Evolutionary conservation across 1,140 invertebrate species (phyloP), one percentile per base, ranked within the genome.

Genomic region (Hycleus cichorii): DNA sequence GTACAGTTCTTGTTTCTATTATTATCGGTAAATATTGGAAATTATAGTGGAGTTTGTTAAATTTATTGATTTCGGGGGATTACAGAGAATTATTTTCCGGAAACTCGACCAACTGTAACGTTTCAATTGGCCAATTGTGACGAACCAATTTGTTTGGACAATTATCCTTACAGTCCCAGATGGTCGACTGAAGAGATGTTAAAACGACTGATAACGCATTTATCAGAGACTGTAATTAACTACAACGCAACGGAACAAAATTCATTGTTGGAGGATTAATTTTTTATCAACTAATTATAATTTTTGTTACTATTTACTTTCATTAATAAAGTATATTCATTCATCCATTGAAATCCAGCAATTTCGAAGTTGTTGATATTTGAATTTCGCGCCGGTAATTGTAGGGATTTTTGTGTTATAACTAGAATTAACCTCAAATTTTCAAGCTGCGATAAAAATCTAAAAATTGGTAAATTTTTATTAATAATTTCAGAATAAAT

Each of bases 71-170:
- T 5, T 32, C 7, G 32, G 32, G 0, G 4, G n/a, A 12, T 63
- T 64, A 40, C 39, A 59, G 67, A 66, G 18, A 9, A 46, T 11
- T 59, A 67, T 48, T 74, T 72, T 59, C 72, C 72, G 4, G 25
- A 62, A 45, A 69, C 70, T 32, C 63, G 62, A 51, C 72, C 74
- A 6, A 64, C 39, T 25, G 64, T 72, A 9, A 43, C 60, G 11
- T 51, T 74, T 12, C 61, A 61, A 18, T 72, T 72, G 6, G 47
- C 73, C 4, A 69, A 69, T 62, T 65, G 70, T 51, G 57, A 64
- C 26, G 25, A 32, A 6, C 58, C 65, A 54, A 64, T 64, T 43
- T 67, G 62, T 49, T 59, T 61, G 25, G 52, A 64, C 9, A 60
- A 63, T 46, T 74, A 68, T 57, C 64, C 60, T 5, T 71, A 68